These are phyloP conservation scores for Anthonomus grandis DNA, from an alignment of 1,140 invertebrate species.

Conservation along the genomic window DNA sequence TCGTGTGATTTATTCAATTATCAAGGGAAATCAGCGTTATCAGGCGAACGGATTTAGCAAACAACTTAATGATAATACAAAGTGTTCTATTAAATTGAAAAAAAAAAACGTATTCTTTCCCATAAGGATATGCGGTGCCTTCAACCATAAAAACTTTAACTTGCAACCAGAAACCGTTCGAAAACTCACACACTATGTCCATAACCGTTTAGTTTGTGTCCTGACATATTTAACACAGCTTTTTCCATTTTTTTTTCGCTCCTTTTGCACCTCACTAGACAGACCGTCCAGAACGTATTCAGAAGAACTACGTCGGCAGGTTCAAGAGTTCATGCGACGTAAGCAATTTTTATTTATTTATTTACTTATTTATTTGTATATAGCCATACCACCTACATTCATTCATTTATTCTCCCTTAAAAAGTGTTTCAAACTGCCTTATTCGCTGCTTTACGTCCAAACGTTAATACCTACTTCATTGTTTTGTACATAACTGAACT, in stretches of 20 bases:
- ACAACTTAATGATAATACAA: no score
- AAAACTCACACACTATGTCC: no score
- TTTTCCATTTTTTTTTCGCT: conserved; percentile 24
- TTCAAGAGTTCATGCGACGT: conserved; percentile 44
- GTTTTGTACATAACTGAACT: conserved; percentile 28
- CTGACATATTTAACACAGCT: no score
- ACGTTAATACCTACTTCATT: conserved; percentile 31
- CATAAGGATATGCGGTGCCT: no score
- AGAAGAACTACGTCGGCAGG: conserved; percentile 42
- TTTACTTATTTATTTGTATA: conserved; percentile 20
- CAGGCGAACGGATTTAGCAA: no score
- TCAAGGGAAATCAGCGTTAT: no score
- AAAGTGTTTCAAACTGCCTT: background rate
- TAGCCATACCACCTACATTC: background rate
- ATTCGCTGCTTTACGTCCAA: background rate
- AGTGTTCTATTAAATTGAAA: no score
- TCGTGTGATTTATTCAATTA: no score
- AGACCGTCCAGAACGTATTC: conserved; percentile 43
- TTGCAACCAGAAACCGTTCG: no score
- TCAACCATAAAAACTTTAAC: no score
- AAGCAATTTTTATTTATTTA: conserved; percentile 37
- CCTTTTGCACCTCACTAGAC: conserved; percentile 34
- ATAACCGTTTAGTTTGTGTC: no score
- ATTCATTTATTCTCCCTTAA: background rate
- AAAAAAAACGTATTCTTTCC: no score